These are phyloP conservation scores for Drosophila seclusa DNA, from an alignment of 2,888 invertebrate genomes.

Conservation along the genomic window DNA sequence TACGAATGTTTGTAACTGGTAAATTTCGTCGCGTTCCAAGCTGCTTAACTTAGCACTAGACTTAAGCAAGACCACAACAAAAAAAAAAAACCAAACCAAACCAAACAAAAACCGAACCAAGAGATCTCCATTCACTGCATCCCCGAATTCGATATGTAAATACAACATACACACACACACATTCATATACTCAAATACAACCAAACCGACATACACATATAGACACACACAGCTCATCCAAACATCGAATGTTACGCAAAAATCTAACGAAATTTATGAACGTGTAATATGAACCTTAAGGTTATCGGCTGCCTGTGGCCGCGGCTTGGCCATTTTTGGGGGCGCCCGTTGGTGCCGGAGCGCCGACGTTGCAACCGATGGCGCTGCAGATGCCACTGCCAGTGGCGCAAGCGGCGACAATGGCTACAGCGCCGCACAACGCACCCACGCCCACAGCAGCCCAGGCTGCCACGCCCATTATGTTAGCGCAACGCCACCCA, in stretches of 20 bases:
- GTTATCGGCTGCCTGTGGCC: slow-evolving; percentile 92
- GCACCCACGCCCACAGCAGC: slow-evolving; percentile 82
- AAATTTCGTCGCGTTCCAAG: slow-evolving; percentile 66
- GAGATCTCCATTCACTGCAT: slow-evolving; percentile 52
- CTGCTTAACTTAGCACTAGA: slow-evolving; percentile 74
- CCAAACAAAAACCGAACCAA: slow-evolving; percentile 36
- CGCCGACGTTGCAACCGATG: slow-evolving; percentile 86
- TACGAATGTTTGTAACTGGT: slow-evolving; percentile 59
- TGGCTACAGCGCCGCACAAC: slow-evolving; percentile 84
- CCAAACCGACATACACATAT: not conserved
- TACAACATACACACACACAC: slow-evolving; percentile 32
- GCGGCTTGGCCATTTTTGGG: slow-evolving; percentile 92
- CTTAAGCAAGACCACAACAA: slow-evolving; percentile 50
- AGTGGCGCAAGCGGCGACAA: slow-evolving; percentile 85
- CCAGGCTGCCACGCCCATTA: slow-evolving; percentile 86
- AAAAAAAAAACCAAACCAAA: slow-evolving; percentile 32
- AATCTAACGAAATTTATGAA: slow-evolving; percentile 62
- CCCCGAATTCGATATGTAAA: slow-evolving; percentile 56
- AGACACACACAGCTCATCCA: slow-evolving; percentile 33
- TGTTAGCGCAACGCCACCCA: slow-evolving; percentile 89
- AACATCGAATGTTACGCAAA: slow-evolving; percentile 34
- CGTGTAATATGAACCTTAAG: slow-evolving; percentile 83
- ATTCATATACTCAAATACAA: slow-evolving; percentile 37
- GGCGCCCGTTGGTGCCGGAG: slow-evolving; percentile 85
- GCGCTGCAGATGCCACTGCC: slow-evolving; percentile 79